These are phyloP conservation scores for Sylvilagus floridanus DNA, from an alignment of 2,797 vertebrate genomes.

Conservation along the genomic window DNA sequence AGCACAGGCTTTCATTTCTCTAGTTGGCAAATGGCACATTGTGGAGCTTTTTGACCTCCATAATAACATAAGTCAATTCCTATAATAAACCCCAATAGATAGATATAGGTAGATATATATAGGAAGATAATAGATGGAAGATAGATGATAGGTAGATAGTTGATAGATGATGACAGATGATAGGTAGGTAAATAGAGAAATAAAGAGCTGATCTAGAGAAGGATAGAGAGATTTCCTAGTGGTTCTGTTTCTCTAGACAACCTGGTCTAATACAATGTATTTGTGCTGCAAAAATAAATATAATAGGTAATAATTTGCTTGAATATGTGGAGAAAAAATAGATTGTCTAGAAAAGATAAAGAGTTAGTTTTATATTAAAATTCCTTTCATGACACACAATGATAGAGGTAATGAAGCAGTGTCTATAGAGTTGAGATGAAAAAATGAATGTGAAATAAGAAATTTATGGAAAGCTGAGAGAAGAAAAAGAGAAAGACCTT, in stretches of 20 bases:
- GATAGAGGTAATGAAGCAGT: conserved; percentile 32
- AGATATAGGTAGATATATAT: not conserved
- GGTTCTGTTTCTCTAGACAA: no score
- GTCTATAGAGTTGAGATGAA: conserved; percentile 36
- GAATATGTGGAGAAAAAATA: not conserved
- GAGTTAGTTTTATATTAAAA: conserved; percentile 60
- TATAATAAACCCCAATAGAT: not conserved
- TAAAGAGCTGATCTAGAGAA: conserved; percentile 27
- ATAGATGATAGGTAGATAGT: no score
- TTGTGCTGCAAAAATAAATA: no score
- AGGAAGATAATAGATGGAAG: not conserved
- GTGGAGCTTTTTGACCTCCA: not conserved
- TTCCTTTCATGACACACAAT: conserved; percentile 47
- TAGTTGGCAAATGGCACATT: no score
- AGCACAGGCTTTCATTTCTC: not conserved
- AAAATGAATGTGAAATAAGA: conserved; percentile 43
- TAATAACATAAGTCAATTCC: not conserved
- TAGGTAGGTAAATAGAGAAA: not conserved
- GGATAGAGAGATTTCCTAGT: no score
- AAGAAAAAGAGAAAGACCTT: conserved; percentile 32
- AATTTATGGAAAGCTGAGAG: not conserved
- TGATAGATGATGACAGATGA: no score
- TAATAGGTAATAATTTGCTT: no score
- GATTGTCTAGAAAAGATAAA: conserved; percentile 21
- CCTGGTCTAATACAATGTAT: no score